These are phyloP conservation scores for Hylaeus anthracinus DNA, from an alignment of 1,140 invertebrate species.

Conservation along the genomic window DNA sequence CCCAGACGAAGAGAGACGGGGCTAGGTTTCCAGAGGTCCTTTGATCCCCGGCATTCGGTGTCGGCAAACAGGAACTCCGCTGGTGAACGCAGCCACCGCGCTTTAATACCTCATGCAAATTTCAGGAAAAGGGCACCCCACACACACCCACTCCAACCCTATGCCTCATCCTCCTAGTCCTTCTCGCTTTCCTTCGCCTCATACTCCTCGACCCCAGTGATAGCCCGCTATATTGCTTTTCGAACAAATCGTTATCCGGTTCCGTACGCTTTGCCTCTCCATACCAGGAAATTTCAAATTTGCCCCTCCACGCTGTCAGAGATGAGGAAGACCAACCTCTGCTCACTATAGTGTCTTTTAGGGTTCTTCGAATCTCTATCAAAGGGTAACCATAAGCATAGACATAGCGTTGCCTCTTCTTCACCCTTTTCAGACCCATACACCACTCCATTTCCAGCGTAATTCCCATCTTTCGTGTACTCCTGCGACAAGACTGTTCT, in stretches of 20 bases:
- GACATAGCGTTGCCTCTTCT: conserved; percentile 15
- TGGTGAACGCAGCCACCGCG: conserved; percentile 76
- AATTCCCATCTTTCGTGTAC: not conserved
- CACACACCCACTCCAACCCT: conserved; percentile 44
- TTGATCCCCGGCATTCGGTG: conserved; percentile 79
- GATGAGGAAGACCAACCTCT: not conserved
- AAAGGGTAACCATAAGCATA: too few species aligned
- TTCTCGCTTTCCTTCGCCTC: conserved; percentile 59
- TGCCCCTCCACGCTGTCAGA: not conserved
- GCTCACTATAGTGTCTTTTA: not conserved
- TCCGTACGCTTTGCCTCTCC: conserved; percentile 52
- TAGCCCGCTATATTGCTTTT: conserved; percentile 79
- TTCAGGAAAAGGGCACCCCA: conserved; percentile 74
- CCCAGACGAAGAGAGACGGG: conserved; percentile 45
- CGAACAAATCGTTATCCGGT: conserved; percentile 80
- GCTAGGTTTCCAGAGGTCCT: conserved; percentile 71
- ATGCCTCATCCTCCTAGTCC: conserved; percentile 55
- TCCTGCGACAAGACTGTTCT: conserved; percentile 67
- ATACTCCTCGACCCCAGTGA: conserved; percentile 63
- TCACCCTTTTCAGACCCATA: conserved; percentile 1
- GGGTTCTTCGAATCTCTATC: not conserved
- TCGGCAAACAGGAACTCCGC: conserved; percentile 78
- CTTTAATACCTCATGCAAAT: conserved; percentile 82
- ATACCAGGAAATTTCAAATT: conserved; percentile 59
- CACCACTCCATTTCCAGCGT: conserved; percentile 40